Evolutionary conservation across 2,888 invertebrate genomes (phyloP), one percentile per base, ranked within the genome.

Genomic region (Mesoligia furuncula): DNA sequence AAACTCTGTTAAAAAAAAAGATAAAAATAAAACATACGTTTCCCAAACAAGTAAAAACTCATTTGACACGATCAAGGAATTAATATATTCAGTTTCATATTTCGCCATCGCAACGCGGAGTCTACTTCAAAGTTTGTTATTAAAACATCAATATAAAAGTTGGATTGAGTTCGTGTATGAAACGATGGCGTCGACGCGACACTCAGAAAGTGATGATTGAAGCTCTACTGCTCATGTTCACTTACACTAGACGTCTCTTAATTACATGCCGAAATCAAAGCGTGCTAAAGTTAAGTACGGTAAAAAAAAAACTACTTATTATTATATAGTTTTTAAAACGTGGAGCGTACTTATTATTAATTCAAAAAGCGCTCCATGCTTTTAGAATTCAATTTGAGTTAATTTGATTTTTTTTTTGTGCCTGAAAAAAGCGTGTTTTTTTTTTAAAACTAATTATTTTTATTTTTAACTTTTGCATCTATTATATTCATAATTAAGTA

Each of bases 141-240:
- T 90, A 90, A 90, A 90, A 90, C 89, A 88, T 90, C 87, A 90
- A 90, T 90, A 89, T 85, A 87, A 90, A 90, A 90, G 91, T 90
- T 90, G 87, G 59, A 90, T 86, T 89, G 90, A 86, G 90, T 90
- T 88, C 73, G 75, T 73, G 79, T 81, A 77, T 81, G 62, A 78
- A 69, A 79, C 77, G 51, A 73, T 67, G 65, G 67, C 79, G 74
- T 80, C 59, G 73, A 75, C 77, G 75, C 73, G 71, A 73, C 75
- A 77, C 74, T 81, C 68, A 6, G 48, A 31, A 65, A 70, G 66
- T 82, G 75, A 73, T 80, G 81, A 77, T 74, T 77, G 77, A 71
- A 31, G 48, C 64, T 74, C 8, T 45, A 57, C 42, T 9, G 6
- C 24, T 39, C 24, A 36, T 17, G 11, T 36, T 68, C 17, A 68